A percentile compares a stretch with the other conserved stretches of the same genome.
phyloP scores from a whole-genome alignment of 2,797 vertebrate genomes.

The Falco novaeseelandiae region DNA sequence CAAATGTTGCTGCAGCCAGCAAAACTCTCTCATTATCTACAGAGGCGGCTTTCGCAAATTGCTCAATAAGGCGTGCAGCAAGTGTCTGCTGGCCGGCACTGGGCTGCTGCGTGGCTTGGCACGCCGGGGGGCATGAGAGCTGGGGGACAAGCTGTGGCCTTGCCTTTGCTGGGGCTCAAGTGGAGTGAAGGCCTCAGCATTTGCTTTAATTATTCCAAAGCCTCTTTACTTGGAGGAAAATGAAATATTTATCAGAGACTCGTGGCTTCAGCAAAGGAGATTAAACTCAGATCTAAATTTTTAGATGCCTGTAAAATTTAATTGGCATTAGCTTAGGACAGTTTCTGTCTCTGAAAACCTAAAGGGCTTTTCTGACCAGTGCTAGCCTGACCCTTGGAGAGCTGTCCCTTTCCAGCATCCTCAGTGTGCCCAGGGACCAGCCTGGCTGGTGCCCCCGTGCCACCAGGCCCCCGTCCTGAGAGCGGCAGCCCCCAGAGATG shows the following conservation, averaged over 20 bases:
- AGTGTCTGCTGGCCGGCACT: background rate
- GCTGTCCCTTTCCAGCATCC: background rate
- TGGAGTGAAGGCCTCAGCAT: background rate
- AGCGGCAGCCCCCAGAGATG: background rate
- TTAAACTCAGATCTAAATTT: conserved; percentile 64
- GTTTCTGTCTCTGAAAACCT: conserved; percentile 47
- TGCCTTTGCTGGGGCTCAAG: background rate
- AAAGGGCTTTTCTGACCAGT: conserved; percentile 49
- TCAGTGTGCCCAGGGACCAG: background rate
- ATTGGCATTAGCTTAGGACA: conserved; percentile 57
- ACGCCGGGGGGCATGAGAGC: fast-evolving
- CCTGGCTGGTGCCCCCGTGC: background rate
- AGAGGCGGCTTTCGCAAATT: background rate
- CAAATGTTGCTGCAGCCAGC: background rate
- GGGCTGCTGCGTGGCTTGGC: background rate
- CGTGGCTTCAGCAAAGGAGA: conserved; percentile 67
- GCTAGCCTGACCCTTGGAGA: background rate
- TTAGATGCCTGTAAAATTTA: conserved; percentile 73
- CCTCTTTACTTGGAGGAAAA: conserved; percentile 51
- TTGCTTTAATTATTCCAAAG: conserved; percentile 38
- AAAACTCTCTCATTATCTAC: background rate
- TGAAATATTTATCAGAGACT: conserved; percentile 75
- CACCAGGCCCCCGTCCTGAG: background rate
- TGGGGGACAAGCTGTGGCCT: background rate
- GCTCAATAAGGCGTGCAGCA: background rate